These are phyloP conservation scores for Acleris laterana DNA, from an alignment of 2,888 invertebrate genomes.

Conservation along the genomic window DNA sequence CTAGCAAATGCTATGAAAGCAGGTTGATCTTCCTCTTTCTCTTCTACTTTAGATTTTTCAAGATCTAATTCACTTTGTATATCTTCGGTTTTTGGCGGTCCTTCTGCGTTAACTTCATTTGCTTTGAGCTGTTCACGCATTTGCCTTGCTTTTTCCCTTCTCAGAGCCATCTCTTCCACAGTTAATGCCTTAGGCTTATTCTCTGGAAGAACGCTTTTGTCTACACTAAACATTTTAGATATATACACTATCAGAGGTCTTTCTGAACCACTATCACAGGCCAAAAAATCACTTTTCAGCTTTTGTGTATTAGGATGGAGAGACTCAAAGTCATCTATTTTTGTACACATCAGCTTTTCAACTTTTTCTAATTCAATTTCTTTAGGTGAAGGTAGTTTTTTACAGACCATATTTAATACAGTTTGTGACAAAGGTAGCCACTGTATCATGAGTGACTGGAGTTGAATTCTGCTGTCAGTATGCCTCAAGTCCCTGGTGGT, in stretches of 20 bases:
- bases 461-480: constrained; percentile 90
- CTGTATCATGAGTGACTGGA: constrained; percentile 92
- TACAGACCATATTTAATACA: constrained; percentile 92
- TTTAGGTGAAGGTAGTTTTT: constrained; percentile 92
- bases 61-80: constrained; percentile 45
- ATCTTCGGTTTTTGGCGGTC: constrained; percentile 46
- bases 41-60: constrained; percentile 50
- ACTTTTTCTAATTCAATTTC: constrained; percentile 90
- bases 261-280: constrained; percentile 86
- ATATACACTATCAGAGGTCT: constrained; percentile 90
- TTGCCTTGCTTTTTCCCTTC: constrained; percentile 87
- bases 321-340: constrained; percentile 87
- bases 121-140: constrained; percentile 85
- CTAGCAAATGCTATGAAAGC: constrained; percentile 96
- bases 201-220: constrained; percentile 89
- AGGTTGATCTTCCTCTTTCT: constrained; percentile 80
- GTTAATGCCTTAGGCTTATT: constrained; percentile 91
- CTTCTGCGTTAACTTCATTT: constrained; percentile 50
- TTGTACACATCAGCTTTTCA: constrained; percentile 92
- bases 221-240: constrained; percentile 96
- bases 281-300: constrained; percentile 88
- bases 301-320: constrained; percentile 88
- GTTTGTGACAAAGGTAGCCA: constrained; percentile 95
- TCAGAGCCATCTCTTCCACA: constrained; percentile 87
- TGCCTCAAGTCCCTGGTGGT: constrained; percentile 90